These are phyloP conservation scores for Sitta europaea DNA, from an alignment of 2,113 vertebrate genomes.

Conservation along the genomic window DNA sequence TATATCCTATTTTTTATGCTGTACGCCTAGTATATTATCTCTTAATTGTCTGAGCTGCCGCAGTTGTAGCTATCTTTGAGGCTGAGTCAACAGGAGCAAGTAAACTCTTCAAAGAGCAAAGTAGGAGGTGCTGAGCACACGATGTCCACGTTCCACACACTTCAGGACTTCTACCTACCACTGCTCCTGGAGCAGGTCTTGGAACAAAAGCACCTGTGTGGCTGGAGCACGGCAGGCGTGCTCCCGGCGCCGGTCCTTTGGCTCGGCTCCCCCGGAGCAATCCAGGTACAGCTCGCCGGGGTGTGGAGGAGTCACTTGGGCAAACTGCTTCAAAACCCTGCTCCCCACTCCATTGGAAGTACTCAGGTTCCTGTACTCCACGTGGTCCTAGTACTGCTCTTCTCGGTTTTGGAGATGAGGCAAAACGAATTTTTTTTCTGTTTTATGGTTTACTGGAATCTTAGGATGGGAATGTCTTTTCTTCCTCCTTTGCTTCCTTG, in stretches of 20 bases:
- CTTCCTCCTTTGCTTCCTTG: background rate
- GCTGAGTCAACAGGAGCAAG: background rate
- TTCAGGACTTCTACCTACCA: background rate
- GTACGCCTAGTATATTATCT: background rate
- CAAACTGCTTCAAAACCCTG: background rate
- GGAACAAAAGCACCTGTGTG: background rate
- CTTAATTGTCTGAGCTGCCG: background rate
- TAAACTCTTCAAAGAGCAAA: background rate
- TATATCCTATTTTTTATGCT: conserved; percentile 15
- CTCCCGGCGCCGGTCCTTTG: background rate
- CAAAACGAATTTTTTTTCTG: background rate
- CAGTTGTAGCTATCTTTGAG: background rate
- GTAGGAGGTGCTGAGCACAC: background rate
- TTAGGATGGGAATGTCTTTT: background rate
- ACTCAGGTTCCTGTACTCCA: background rate
- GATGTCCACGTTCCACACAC: rapidly evolving
- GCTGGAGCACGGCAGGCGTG: background rate
- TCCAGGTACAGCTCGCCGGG: background rate
- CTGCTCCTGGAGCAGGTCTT: background rate
- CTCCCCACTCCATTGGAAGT: rapidly evolving
- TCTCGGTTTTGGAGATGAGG: background rate
- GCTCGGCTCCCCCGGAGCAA: rapidly evolving
- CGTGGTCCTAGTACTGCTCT: background rate
- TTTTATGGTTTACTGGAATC: background rate
- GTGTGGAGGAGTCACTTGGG: background rate